phyloP scores from a whole-genome alignment of 2,113 vertebrate species.

The Larimichthys polyactis region DNA sequence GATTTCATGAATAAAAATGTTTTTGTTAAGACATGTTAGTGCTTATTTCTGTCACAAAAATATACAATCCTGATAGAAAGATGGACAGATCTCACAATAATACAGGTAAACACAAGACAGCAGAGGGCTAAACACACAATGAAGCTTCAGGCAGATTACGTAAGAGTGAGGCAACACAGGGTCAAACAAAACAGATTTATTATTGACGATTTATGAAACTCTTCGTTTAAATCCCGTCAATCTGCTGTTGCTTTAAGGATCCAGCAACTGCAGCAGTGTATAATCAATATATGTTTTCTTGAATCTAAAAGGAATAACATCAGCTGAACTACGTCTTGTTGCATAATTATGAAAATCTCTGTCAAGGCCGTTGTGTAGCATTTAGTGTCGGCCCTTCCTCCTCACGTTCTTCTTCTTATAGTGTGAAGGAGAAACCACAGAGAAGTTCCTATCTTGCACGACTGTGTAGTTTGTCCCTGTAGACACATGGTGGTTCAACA shows the following conservation, averaged over 20 bases:
- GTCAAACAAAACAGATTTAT: neutral
- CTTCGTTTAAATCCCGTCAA: neutral
- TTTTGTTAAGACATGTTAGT: neutral
- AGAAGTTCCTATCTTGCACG: too few relatives aligned
- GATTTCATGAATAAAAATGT: neutral
- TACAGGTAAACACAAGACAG: neutral
- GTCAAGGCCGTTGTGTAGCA: too few relatives aligned
- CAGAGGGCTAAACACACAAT: too few relatives aligned
- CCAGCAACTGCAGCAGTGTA: neutral
- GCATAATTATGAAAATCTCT: too few relatives aligned
- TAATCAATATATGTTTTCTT: too few relatives aligned
- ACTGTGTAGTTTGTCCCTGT: too few relatives aligned
- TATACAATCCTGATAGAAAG: neutral
- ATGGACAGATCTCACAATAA: neutral
- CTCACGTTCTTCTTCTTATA: too few relatives aligned
- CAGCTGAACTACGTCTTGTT: neutral
- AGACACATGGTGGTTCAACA: too few relatives aligned
- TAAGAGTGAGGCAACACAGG: neutral
- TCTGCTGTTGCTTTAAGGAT: neutral
- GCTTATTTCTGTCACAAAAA: neutral
- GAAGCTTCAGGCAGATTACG: too few relatives aligned
- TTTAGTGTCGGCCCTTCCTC: too few relatives aligned
- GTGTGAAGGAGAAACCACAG: too few relatives aligned
- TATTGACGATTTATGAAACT: neutral
- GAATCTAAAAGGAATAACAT: neutral